Evolutionary conservation across 2,888 invertebrate genomes (phyloP), one percentile per base, ranked within the genome.

Genomic region (Lasioglossum villosulum): DNA sequence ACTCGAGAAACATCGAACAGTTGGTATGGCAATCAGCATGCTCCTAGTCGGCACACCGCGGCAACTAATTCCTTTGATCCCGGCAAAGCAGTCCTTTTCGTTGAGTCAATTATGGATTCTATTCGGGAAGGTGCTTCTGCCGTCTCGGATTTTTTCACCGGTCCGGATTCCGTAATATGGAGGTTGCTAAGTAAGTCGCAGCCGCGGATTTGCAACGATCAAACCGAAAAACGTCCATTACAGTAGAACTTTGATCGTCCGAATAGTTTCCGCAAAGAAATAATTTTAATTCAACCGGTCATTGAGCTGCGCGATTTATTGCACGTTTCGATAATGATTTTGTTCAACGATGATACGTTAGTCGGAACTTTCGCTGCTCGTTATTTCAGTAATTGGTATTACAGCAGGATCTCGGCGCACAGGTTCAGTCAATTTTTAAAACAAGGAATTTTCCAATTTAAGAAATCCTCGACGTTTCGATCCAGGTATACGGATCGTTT

Each of bases 161-260:
- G 8, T 8, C 30, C 72, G 12, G 19, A 78, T 19, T 75, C 86
- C 4, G 1, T 16, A 8, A 2, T 72, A 10, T 86, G 86, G 86
- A 80, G 0, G 10, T 39, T 23, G 10, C 14, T 86, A 14, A 70
- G 86, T 86, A 34, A 87, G 88, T 81, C 10, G 12, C 70, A 39
- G 14, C 56, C n/a, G 56, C 52, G 52, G 52, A 10, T 56, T n/a
- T 10, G 52, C 52, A 52, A 8, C 52, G 23, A 10, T 23, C 52
- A n/a, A 52, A 23, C 23, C 8, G 3, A 23, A 52, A 23, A 52
- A 23, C 23, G 23, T 52, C 23, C 8, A 23, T 19, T 19, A 48
- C 48, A 5, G 19, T 19, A 19, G 48, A 48, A 48, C 19, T 48
- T 14, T 19, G 48, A 48, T 48, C 6, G 5, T 2, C 23, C 23